phyloP scores from a whole-genome alignment of 64 coral and sea anemone species.

The Actinia tenebrosa region DNA sequence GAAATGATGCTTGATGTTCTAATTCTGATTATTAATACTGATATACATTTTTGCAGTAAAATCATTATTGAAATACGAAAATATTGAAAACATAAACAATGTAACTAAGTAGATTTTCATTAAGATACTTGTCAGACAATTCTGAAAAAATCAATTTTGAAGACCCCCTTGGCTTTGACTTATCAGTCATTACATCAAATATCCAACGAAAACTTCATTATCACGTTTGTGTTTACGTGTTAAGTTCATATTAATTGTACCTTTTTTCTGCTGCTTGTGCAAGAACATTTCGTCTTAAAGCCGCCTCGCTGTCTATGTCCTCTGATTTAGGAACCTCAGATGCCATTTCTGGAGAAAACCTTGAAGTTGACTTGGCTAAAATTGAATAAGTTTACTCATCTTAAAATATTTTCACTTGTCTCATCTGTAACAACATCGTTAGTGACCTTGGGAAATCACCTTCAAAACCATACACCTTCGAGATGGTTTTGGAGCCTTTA shows the following conservation, averaged over 20 bases:
- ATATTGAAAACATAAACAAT: too few relatives aligned
- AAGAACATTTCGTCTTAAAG: neutral
- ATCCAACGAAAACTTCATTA: neutral
- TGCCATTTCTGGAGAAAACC: neutral
- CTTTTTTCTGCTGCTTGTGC: conserved; percentile 18
- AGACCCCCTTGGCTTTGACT: neutral
- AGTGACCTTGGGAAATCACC: neutral
- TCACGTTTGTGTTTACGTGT: neutral
- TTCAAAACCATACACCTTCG: neutral
- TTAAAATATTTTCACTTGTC: neutral
- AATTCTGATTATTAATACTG: too few relatives aligned
- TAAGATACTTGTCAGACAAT: too few relatives aligned
- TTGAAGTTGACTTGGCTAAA: neutral
- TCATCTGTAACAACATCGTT: neutral
- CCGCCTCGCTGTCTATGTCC: neutral
- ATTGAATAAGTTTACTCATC: neutral
- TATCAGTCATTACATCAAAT: neutral
- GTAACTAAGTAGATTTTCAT: too few relatives aligned
- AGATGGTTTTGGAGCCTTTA: neutral
- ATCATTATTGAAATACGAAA: too few relatives aligned
- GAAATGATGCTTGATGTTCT: too few relatives aligned
- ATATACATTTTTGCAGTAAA: too few relatives aligned
- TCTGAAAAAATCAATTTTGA: neutral
- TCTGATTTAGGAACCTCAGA: neutral
- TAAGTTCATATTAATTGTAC: neutral